These are phyloP conservation scores for Brassicogethes aeneus DNA, from an alignment of 2,888 invertebrate species.

Conservation along the genomic window DNA sequence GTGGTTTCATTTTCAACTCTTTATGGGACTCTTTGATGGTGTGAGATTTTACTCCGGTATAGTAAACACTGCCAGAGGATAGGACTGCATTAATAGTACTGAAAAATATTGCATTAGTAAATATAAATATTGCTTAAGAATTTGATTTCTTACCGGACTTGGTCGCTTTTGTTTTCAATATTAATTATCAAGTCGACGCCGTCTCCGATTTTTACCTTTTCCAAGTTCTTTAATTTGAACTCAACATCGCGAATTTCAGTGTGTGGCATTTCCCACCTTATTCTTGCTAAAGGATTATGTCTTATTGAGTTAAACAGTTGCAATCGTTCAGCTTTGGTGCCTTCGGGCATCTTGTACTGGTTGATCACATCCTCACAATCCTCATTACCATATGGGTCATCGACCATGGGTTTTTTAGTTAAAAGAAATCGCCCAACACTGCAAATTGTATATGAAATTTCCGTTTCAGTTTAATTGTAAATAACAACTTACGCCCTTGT, in stretches of 20 bases:
- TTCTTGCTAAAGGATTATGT: slow-evolving; percentile 57
- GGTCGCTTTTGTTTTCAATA: slow-evolving; percentile 51
- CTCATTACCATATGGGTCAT: slow-evolving; percentile 61
- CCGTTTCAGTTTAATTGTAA: background rate
- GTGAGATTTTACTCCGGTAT: slow-evolving; percentile 65
- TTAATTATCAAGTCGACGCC: slow-evolving; percentile 58
- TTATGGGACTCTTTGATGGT: slow-evolving; percentile 62
- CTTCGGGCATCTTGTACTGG: slow-evolving; percentile 65
- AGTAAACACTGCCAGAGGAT: slow-evolving; percentile 61
- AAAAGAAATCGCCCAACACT: slow-evolving; percentile 68
- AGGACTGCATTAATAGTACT: slow-evolving; percentile 55
- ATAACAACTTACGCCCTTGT: slow-evolving; percentile 56
- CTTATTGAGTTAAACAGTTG: slow-evolving; percentile 68
- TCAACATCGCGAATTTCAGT: slow-evolving; percentile 50
- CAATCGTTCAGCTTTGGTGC: slow-evolving; percentile 62
- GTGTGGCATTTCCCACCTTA: slow-evolving; percentile 30
- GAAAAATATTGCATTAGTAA: too few species aligned
- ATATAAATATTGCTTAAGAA: too few species aligned
- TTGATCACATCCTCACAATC: slow-evolving; percentile 62
- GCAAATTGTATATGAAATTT: too few species aligned
- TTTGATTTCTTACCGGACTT: slow-evolving; percentile 46
- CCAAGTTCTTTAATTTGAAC: slow-evolving; percentile 61
- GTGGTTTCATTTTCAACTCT: slow-evolving; percentile 53
- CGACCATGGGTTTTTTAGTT: slow-evolving; percentile 65
- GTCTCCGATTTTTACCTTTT: slow-evolving; percentile 60